Base-by-base conservation (phyloP, 2,113 vertebrate species). In the Hystrix brachyura region DNA sequence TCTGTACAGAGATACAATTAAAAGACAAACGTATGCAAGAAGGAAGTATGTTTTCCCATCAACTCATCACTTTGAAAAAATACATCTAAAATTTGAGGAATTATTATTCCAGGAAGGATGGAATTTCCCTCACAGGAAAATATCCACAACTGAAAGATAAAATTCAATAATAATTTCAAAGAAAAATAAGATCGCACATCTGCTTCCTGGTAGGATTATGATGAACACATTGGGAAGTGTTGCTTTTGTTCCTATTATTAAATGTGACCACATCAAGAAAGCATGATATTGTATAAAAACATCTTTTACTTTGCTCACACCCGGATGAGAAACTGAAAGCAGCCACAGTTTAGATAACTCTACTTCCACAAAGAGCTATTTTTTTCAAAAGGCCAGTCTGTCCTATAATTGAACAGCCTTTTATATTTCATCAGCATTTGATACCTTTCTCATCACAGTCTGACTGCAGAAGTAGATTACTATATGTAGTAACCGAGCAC, bases 181-280 rank as follows among this genome's bases (percentile, higher is more conserved):
- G 90, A 96, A 93, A 94, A 97, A 94, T 88, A 95, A 94, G 53
- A 88, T 55, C 29, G 91, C 82, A 97, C 88, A 97, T 98, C 96
- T 98, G 98, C 96, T 98, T 99, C 97, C 98, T 98, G 96, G 27
- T 95, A 97, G 78, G 90, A 86, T 96, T 93, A 89, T 96, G 94
- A 98, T 94, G 97, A 87, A 85, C 89, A 95, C 12, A 87, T 32
- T 98, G 93, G 94, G 97, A 98, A 98, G 32, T 15, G 78, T 95
- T 97, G 97, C 74, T 86, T 94, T 97, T 97, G 95, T 98, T 94
- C 97, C 96, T 97, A 71, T 96, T 94, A 98, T 98, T 98, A 97
- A 97, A 98, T 80, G 71, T 97, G 95, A 98, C 94, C 93, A 96
- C 97, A 98, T 95, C 76, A 90, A 98, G 97, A 98, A 94, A 92